Base-by-base conservation (phyloP, 2,888 invertebrate genomes). In the Troilus luridus region DNA sequence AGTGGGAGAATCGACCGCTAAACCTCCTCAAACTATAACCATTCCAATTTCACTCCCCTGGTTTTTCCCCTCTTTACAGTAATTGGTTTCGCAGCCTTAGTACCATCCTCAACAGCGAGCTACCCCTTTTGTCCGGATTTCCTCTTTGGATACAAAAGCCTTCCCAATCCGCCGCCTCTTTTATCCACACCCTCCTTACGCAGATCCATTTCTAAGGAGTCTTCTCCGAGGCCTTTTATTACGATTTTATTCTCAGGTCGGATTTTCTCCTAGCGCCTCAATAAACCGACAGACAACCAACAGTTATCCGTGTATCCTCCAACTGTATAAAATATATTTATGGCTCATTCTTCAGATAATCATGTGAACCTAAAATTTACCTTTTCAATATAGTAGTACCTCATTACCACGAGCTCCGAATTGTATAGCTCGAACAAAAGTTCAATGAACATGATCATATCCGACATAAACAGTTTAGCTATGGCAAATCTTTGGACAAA, bases 61-160 rank as follows among this genome's bases (percentile, higher is more conserved):
- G 72, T 77, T 77, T 77, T 77, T 77, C 72, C 72, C 72, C 72
- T 77, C 72, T 77, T 77, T 77, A 77, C 27, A 77, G 72, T 77
- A 77, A 77, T 77, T 77, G 72, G 72, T 77, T 77, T 77, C 27
- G 72, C 41, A 77, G 17, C 72, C 72, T 77, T 77, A 41, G 72
- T 77, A 77, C 72, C 41, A 41, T 77, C 67, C 72, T 77, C 72
- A 77, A 6, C 72, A 77, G 72, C 41, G 72, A 41, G 72, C 72
- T 77, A 77, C 72, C 11, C 72, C 72, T 27, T 77, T 77, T 77
- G 72, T 77, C 72, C 72, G 72, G 72, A 77, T 77, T 77, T 77
- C 41, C 72, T 41, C 72, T 77, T 77, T 77, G 72, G 72, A 77
- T 77, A 77, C 72, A 77, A 77, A 77, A 77, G 72, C 72, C 72